Percentiles rank a stretch among this genome's conserved stretches.
Evolutionary conservation across 2,113 vertebrate species (phyloP).

Genomic region (Tauraco erythrolophus): DNA sequence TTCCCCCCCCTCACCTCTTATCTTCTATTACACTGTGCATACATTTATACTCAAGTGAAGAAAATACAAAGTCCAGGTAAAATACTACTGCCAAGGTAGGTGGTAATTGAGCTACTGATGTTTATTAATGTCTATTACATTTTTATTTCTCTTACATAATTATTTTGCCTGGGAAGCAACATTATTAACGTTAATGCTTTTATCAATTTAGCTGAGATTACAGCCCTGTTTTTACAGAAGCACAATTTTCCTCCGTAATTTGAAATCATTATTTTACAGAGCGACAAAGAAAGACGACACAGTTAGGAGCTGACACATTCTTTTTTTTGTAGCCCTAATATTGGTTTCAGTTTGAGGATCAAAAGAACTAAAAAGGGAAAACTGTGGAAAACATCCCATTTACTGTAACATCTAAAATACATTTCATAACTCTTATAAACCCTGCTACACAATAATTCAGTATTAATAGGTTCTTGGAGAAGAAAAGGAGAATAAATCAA

Average conservation of each 20-base stretch:
- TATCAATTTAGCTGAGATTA: background rate
- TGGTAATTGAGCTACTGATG: background rate
- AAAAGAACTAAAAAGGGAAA: background rate
- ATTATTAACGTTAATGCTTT: background rate
- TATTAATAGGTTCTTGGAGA: background rate
- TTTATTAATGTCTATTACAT: background rate
- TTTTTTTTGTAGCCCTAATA: background rate
- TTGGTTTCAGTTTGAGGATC: background rate
- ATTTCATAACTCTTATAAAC: background rate
- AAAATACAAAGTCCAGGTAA: background rate
- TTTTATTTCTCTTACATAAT: background rate
- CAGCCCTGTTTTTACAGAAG: background rate
- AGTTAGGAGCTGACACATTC: background rate
- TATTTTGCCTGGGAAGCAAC: background rate
- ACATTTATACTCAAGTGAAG: background rate
- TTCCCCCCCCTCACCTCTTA: background rate
- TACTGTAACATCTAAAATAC: background rate
- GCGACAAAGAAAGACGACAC: background rate
- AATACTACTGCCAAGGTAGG: background rate
- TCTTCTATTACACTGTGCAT: background rate
- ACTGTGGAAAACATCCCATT: background rate
- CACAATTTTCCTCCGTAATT: background rate
- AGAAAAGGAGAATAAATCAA: background rate
- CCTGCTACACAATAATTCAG: background rate
- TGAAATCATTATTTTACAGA: background rate